phyloP scores from a whole-genome alignment of 2,113 vertebrate genomes.

The Quiscalus mexicanus region DNA sequence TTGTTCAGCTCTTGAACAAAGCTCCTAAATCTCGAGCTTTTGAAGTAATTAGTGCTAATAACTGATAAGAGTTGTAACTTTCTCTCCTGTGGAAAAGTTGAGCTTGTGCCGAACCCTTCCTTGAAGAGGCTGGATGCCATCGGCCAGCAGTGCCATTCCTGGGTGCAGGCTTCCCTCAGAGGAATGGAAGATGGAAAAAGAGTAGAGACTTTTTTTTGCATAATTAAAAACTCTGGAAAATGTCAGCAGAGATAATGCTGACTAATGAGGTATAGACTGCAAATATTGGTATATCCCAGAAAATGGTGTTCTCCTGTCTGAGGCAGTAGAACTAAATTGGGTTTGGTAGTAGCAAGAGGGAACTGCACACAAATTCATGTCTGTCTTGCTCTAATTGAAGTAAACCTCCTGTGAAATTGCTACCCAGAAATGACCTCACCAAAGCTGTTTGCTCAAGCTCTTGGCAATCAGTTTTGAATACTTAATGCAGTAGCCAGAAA shows the following conservation, averaged over 20 bases:
- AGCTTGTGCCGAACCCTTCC: background rate
- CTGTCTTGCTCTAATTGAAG: conserved; percentile 4
- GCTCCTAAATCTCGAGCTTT: background rate
- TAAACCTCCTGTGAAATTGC: conserved; percentile 31
- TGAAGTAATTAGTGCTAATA: background rate
- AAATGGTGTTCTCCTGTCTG: background rate
- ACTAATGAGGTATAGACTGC: background rate
- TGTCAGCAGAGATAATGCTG: background rate
- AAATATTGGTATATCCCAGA: background rate
- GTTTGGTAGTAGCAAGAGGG: background rate
- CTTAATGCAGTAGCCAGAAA: background rate
- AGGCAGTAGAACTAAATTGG: background rate
- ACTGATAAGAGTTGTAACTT: background rate
- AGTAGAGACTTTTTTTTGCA: background rate
- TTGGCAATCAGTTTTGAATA: conserved; percentile 12
- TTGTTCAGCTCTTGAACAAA: background rate
- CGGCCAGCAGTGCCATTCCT: background rate
- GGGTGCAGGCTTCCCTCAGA: background rate
- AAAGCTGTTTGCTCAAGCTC: conserved; percentile 4
- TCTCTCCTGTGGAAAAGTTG: background rate
- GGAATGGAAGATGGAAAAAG: background rate
- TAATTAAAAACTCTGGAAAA: background rate
- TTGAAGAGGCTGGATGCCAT: background rate
- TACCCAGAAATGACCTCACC: conserved; percentile 38
- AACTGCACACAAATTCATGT: background rate